Conservation (phyloP, 2,888 invertebrate species). For the Molanna angustata region DNA sequence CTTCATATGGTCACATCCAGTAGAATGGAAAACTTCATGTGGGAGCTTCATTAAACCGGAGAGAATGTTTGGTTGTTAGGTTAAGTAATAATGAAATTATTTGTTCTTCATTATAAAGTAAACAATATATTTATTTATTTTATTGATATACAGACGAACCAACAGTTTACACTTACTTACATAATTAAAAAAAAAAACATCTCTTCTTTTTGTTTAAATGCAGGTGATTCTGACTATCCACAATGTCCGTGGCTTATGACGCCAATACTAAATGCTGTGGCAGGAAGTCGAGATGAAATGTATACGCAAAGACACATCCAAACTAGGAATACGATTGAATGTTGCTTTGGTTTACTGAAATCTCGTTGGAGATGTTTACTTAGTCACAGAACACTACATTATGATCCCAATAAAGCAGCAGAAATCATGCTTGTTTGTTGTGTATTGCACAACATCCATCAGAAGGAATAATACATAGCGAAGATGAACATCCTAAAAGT, state of each 20-base stretch:
- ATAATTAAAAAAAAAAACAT: no score
- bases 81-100: no score
- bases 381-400: neutral
- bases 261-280: neutral
- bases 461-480: no score
- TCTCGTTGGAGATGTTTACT: constrained; percentile 3
- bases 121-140: neutral
- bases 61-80: no score
- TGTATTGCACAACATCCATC: neutral
- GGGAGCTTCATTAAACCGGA: no score
- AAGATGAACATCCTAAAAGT: no score
- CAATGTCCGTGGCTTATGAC: constrained; percentile 4
- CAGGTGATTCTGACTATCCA: constrained; percentile 2
- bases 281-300: neutral
- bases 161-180: no score
- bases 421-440: neutral
- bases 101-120: no score
- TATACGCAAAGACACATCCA: neutral
- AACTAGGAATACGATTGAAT: neutral
- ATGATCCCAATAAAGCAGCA: neutral
- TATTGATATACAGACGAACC: neutral
- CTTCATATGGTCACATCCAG: neutral
- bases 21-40: no score
- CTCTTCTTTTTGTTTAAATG: neutral
- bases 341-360: constrained; percentile 1